Percentiles rank a stretch among this genome's conserved stretches.
Conservation (phyloP, 2,113 vertebrate genomes). For the Istiophorus platypterus region DNA sequence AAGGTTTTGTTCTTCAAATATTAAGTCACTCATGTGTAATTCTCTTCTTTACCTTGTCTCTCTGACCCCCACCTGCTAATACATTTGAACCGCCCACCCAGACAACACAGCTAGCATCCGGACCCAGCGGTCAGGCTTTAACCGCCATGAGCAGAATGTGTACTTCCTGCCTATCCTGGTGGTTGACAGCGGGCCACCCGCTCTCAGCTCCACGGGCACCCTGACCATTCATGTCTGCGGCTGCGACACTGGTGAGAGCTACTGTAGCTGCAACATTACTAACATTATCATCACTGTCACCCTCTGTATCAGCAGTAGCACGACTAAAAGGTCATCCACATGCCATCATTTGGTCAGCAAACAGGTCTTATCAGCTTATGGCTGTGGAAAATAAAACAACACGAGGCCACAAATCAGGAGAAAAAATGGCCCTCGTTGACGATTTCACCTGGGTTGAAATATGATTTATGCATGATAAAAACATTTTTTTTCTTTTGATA, state of each 20-base stretch:
- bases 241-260: slow-evolving; percentile 87
- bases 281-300: slow-evolving; percentile 68
- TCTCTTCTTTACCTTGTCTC: slow-evolving; percentile 38
- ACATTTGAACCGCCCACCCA: slow-evolving; percentile 65
- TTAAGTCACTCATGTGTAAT: slow-evolving; percentile 36
- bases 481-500: background rate
- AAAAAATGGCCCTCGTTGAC: background rate
- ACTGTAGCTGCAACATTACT: slow-evolving; percentile 47
- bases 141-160: slow-evolving; percentile 95
- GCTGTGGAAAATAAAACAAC: slow-evolving; percentile 28
- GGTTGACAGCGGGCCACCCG: slow-evolving; percentile 93
- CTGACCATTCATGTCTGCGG: slow-evolving; percentile 95
- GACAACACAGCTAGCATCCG: slow-evolving; percentile 95
- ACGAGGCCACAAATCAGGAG: slow-evolving; percentile 16
- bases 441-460: background rate
- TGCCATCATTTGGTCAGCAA: slow-evolving; percentile 47
- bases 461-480: slow-evolving; percentile 12
- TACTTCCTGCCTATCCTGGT: slow-evolving; percentile 96
- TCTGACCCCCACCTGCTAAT: slow-evolving; percentile 3
- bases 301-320: slow-evolving; percentile 25
- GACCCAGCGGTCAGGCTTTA: slow-evolving; percentile 92
- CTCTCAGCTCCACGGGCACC: slow-evolving; percentile 96
- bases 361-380: slow-evolving; percentile 36
- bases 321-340: slow-evolving; percentile 51
- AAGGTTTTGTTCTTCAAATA: slow-evolving; percentile 20